These are phyloP conservation scores for Petrocephalus schoutedeni DNA, from an alignment of 2,797 vertebrate genomes.

Conservation along the genomic window DNA sequence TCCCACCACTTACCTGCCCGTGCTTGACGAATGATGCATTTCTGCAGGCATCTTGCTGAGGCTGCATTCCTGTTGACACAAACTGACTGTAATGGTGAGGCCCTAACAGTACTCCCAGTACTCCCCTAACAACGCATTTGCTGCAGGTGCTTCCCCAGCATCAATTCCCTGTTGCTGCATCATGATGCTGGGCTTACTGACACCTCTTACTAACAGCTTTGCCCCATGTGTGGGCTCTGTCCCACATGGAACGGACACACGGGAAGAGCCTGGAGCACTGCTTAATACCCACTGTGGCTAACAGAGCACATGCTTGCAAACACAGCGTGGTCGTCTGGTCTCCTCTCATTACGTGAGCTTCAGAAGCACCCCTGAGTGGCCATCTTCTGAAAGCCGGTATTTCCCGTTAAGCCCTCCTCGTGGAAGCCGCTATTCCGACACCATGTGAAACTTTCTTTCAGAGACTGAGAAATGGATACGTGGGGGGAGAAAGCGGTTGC, in stretches of 20 bases:
- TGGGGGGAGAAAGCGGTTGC: conserved; percentile 17
- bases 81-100: not conserved
- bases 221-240: not conserved
- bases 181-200: not conserved
- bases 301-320: not conserved
- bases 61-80: not conserved
- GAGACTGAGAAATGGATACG: conserved; percentile 19
- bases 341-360: not conserved
- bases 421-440: not conserved
- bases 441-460: conserved; percentile 24
- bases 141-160: not conserved
- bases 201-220: not conserved
- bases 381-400: not conserved
- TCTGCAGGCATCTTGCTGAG: not conserved
- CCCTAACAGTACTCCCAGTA: not conserved
- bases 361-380: not conserved
- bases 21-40: not conserved
- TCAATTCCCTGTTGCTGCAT: not conserved
- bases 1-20: not conserved
- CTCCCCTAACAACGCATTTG: not conserved
- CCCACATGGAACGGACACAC: not conserved
- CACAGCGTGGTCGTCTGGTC: not conserved
- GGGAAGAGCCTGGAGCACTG: not conserved
- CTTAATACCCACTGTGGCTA: not conserved
- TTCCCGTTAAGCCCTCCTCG: not conserved